Percentiles rank a stretch among this genome's conserved stretches.
Evolutionary conservation across 2,113 vertebrate genomes (phyloP).

Genomic region (Phaethornis superciliosus): DNA sequence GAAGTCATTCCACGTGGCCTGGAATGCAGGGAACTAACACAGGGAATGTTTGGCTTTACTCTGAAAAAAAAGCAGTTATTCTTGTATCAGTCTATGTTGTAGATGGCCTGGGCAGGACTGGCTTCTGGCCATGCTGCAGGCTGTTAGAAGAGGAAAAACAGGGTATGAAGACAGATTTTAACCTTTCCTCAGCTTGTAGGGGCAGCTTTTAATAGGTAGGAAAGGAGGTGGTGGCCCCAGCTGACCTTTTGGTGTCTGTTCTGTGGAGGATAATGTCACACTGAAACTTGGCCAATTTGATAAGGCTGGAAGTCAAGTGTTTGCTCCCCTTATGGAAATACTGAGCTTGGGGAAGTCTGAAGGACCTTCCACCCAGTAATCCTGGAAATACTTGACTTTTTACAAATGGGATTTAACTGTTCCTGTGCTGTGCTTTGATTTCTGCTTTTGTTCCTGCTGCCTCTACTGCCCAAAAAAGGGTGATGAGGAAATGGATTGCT

Average conservation of each 20-base stretch:
- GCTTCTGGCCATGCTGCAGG: not conserved
- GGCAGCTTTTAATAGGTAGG: not conserved
- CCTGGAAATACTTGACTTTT: not conserved
- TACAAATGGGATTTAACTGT: not conserved
- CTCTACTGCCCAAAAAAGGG: not conserved
- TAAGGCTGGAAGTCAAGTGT: not conserved
- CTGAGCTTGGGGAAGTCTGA: not conserved
- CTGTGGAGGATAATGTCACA: not conserved
- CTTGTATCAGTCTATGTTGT: not conserved
- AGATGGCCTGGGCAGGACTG: not conserved
- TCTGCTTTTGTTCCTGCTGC: not conserved
- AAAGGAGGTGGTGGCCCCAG: not conserved
- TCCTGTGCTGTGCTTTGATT: not conserved
- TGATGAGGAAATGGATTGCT: not conserved
- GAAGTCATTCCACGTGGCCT: not conserved
- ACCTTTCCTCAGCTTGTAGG: not conserved
- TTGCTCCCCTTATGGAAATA: not conserved
- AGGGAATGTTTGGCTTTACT: not conserved
- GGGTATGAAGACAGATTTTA: not conserved
- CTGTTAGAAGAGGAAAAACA: not conserved
- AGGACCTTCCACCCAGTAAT: not conserved
- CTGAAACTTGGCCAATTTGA: fast-evolving
- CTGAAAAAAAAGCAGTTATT: not conserved
- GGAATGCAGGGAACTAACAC: not conserved
- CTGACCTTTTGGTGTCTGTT: not conserved